A percentile compares a stretch with the other conserved stretches of the same genome.
Conservation (phyloP, 2,797 vertebrate species). For the Aselliscus stoliczkanus region DNA sequence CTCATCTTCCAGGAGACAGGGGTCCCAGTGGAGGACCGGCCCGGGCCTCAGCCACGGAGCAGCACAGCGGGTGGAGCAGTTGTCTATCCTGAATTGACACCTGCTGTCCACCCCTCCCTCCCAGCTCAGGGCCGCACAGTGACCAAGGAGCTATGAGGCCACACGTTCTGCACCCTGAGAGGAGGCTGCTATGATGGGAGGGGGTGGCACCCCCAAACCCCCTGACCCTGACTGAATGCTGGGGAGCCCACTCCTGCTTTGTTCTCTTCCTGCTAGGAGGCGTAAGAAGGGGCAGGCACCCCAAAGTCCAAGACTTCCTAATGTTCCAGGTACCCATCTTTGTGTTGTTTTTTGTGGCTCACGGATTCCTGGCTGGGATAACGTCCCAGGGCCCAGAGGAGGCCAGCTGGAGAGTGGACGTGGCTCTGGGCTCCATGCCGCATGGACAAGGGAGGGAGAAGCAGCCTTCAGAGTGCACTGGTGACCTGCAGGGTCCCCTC, state of each 20-base stretch:
- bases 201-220: not conserved
- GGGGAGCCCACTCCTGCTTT: not conserved
- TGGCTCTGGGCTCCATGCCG: not conserved
- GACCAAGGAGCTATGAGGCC: not conserved
- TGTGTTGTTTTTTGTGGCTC: not conserved
- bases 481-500: too few species aligned
- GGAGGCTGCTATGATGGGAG: not conserved
- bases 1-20: not conserved
- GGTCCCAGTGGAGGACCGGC: not conserved
- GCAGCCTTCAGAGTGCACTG: rapidly evolving
- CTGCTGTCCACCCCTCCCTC: rapidly evolving
- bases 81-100: not conserved
- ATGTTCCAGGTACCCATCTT: too few species aligned
- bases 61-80: not conserved
- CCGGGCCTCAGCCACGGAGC: slow-evolving; percentile 41
- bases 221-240: rapidly evolving
- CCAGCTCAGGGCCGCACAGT: rapidly evolving
- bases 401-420: rapidly evolving
- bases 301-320: not conserved
- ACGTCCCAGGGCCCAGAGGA: rapidly evolving
- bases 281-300: too few species aligned
- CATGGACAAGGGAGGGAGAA: not conserved
- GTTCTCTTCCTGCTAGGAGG: not conserved
- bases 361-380: too few species aligned
- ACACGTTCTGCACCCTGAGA: not conserved